These are phyloP conservation scores for Rhagophthalmus giganteus DNA, from an alignment of 2,888 invertebrate species.

Conservation along the genomic window DNA sequence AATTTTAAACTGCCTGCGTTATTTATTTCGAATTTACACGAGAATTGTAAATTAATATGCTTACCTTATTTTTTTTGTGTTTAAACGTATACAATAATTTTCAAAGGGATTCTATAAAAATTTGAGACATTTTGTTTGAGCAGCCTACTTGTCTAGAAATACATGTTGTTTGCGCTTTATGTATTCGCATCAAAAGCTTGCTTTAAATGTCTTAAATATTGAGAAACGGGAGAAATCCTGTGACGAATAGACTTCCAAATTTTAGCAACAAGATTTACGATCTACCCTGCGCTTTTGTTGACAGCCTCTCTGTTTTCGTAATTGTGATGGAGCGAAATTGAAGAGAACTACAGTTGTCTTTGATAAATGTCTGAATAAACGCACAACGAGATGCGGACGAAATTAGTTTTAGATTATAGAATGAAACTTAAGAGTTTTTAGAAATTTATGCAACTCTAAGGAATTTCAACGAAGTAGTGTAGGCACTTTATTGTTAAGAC, in stretches of 20 bases:
- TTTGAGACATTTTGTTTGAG: too few relatives aligned
- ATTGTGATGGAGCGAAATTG: conserved; percentile 28
- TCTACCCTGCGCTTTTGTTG: conserved; percentile 22
- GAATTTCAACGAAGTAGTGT: neutral
- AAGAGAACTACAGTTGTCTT: conserved; percentile 22
- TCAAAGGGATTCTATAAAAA: too few relatives aligned
- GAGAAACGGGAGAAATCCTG: conserved; percentile 17
- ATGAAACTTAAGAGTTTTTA: too few relatives aligned
- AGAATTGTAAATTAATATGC: too few relatives aligned
- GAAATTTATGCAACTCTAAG: neutral
- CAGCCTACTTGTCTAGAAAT: too few relatives aligned
- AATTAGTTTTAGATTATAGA: too few relatives aligned
- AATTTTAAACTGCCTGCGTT: neutral
- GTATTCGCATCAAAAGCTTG: too few relatives aligned
- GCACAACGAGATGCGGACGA: neutral
- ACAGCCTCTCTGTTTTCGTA: conserved; percentile 27
- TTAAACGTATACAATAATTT: too few relatives aligned
- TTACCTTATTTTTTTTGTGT: too few relatives aligned
- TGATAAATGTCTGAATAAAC: conserved; percentile 23
- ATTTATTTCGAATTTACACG: too few relatives aligned
- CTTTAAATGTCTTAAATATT: conserved; percentile 6
- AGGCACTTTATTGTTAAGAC: neutral
- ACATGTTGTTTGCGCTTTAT: too few relatives aligned
- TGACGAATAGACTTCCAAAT: conserved; percentile 31
- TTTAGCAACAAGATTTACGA: conserved; percentile 30